Conservation (phyloP, 1,140 invertebrate genomes). For the Danaus plexippus region DNA sequence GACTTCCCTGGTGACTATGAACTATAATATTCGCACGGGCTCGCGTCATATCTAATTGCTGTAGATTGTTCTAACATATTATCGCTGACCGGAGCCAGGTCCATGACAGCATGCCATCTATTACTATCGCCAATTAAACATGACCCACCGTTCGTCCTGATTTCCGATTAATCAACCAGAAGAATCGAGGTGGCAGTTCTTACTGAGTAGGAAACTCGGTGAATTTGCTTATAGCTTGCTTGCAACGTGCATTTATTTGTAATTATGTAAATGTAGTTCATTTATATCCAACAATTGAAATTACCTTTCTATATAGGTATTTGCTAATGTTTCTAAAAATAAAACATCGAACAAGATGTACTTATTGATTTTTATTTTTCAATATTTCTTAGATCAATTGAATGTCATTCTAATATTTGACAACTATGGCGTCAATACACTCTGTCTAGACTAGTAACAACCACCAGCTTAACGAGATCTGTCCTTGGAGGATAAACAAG, state of each 20-base stretch:
- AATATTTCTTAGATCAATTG: slow-evolving; percentile 11
- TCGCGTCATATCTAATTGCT: slow-evolving; percentile 55
- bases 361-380: slow-evolving; percentile 7
- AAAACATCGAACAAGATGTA: too few species aligned
- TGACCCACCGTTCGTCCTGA: slow-evolving; percentile 20
- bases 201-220: slow-evolving; percentile 6
- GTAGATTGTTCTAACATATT: slow-evolving; percentile 42
- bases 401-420: slow-evolving; percentile 16
- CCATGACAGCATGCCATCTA: slow-evolving; percentile 39
- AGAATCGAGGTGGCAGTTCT: slow-evolving; percentile 9
- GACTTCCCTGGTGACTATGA: too few species aligned
- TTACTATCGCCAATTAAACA: slow-evolving; percentile 30
- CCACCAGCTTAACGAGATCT: background rate
- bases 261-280: too few species aligned
- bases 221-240: too few species aligned
- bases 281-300: too few species aligned
- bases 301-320: too few species aligned
- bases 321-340: too few species aligned
- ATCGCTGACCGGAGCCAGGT: slow-evolving; percentile 35
- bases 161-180: slow-evolving; percentile 19
- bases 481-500: too few species aligned
- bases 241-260: too few species aligned
- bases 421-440: slow-evolving; percentile 17
- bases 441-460: slow-evolving; percentile 19
- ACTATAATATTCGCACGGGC: slow-evolving; percentile 8